Conservation (phyloP, 2,113 vertebrate species). For the Trochalopteron elliotii region DNA sequence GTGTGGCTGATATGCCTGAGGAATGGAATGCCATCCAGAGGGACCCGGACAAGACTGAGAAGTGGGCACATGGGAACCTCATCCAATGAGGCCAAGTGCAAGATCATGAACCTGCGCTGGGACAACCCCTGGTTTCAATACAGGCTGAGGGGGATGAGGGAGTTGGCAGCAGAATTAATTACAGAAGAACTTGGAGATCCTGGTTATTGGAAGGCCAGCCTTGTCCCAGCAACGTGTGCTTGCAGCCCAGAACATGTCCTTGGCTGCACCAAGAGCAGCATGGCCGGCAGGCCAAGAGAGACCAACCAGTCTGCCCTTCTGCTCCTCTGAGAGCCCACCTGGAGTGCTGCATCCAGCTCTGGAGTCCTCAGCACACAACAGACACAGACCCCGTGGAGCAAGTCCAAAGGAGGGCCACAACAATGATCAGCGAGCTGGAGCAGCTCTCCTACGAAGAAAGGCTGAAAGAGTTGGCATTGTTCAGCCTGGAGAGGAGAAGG, state of each 20-base stretch:
- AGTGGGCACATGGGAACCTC: not conserved
- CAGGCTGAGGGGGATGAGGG: not conserved
- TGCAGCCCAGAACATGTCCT: not conserved
- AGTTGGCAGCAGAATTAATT: not conserved
- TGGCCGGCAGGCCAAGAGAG: not conserved
- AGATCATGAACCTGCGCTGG: not conserved
- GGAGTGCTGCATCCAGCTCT: not conserved
- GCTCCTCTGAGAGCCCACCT: not conserved
- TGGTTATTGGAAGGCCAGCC: not conserved
- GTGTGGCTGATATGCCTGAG: not conserved
- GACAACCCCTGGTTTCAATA: not conserved
- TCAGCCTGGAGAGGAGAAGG: not conserved
- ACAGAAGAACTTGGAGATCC: not conserved
- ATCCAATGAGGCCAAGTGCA: not conserved
- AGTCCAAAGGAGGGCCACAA: not conserved
- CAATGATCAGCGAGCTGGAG: not conserved
- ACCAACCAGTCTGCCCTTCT: not conserved
- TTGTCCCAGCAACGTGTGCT: not conserved
- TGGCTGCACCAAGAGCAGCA: not conserved
- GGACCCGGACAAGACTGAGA: not conserved
- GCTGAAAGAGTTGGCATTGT: not conserved
- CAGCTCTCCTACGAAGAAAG: not conserved
- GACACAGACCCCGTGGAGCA: rapidly evolving
- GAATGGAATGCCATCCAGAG: not conserved
- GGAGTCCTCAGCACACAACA: not conserved